A percentile compares a stretch with the other conserved stretches of the same genome.
Evolutionary conservation across 2,888 invertebrate genomes (phyloP).

Genomic region (Odontomyia ornata): DNA sequence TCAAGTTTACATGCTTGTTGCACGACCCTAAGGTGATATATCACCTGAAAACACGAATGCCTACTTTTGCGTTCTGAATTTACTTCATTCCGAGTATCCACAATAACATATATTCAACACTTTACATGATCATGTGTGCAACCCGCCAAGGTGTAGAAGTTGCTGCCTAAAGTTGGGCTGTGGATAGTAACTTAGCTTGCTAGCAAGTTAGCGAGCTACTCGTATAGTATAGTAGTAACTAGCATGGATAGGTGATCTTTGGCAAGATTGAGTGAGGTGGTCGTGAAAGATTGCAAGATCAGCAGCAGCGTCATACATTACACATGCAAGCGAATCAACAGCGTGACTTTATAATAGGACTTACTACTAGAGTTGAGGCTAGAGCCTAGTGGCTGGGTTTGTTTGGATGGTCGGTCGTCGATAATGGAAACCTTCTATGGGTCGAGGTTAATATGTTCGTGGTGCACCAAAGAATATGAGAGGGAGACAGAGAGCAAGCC

Average conservation of each 20-base stretch:
- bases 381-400: not conserved
- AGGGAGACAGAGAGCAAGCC: not conserved
- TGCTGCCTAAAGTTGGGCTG: not conserved
- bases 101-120: not conserved
- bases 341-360: not conserved
- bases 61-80: not conserved
- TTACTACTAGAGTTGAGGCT: not conserved
- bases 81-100: no score
- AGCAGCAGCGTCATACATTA: slow-evolving; percentile 9
- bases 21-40: slow-evolving; percentile 23
- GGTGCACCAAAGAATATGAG: not conserved
- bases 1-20: slow-evolving; percentile 22
- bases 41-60: slow-evolving; percentile 27
- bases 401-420: not conserved
- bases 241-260: slow-evolving; percentile 19
- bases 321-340: not conserved
- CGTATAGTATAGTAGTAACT: not conserved
- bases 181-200: not conserved
- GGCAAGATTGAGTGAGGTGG: slow-evolving; percentile 35
- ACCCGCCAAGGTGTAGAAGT: not conserved
- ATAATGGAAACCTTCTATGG: slow-evolving; percentile 36
- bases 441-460: slow-evolving; percentile 36
- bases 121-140: not conserved
- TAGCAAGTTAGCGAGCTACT: not conserved
- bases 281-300: slow-evolving; percentile 40